Conservation (phyloP, 2,113 vertebrate genomes). For the Hipposideros armiger region DNA sequence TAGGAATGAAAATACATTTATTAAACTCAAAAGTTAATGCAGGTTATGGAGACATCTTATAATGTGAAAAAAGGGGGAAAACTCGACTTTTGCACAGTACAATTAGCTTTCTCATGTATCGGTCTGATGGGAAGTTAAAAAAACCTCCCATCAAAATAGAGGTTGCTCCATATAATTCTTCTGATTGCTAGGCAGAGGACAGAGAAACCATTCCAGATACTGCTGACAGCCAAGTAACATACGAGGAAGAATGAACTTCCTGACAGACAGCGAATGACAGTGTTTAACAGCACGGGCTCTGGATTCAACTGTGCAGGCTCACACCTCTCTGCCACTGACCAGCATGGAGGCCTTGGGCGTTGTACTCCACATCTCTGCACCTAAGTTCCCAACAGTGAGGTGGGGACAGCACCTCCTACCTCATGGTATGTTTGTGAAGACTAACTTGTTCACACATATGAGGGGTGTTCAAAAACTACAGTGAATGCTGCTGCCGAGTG, state of each 20-base stretch:
- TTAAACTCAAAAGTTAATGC: not conserved
- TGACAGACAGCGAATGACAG: not conserved
- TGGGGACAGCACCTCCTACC: not conserved
- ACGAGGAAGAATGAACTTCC: not conserved
- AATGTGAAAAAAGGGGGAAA: not conserved
- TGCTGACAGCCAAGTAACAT: not conserved
- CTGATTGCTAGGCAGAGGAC: not conserved
- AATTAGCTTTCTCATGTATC: not conserved
- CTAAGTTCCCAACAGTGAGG: not conserved
- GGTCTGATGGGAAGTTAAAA: not conserved
- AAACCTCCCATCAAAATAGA: not conserved
- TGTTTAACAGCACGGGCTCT: not conserved
- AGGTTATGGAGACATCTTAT: not conserved
- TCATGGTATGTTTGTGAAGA: not conserved
- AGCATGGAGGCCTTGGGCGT: not conserved
- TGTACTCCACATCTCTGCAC: not conserved
- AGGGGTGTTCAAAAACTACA: too few relatives aligned
- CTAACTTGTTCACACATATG: not conserved
- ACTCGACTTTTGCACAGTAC: not conserved
- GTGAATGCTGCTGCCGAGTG: too few relatives aligned
- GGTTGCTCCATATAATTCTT: not conserved
- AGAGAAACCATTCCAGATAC: not conserved
- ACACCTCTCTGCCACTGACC: not conserved
- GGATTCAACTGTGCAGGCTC: not conserved
- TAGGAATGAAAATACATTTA: slow-evolving; percentile 37